Percentiles rank a stretch among this genome's conserved stretches.
phyloP scores from a whole-genome alignment of 2,888 invertebrate species.

The Philaethria dido region DNA sequence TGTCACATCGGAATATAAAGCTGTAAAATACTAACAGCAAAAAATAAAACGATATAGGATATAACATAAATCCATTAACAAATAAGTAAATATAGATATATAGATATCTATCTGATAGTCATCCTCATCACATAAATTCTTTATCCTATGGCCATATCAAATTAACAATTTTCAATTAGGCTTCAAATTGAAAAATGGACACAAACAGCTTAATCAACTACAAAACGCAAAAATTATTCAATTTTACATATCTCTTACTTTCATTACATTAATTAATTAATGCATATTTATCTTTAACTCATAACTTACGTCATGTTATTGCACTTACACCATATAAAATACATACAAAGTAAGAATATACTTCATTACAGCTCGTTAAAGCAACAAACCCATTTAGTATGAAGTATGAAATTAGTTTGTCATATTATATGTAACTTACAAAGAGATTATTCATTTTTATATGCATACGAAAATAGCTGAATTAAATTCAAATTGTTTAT shows the following conservation, averaged over 20 bases:
- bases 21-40: too few species aligned
- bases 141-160: too few species aligned
- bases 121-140: too few species aligned
- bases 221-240: background rate
- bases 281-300: background rate
- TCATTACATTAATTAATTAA: background rate
- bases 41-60: too few species aligned
- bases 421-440: conserved; percentile 7
- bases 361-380: conserved; percentile 25
- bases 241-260: background rate
- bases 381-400: conserved; percentile 13
- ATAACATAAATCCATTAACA: too few species aligned
- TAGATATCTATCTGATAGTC: too few species aligned
- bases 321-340: conserved; percentile 1
- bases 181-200: too few species aligned
- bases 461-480: conserved; percentile 19
- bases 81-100: too few species aligned
- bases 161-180: too few species aligned
- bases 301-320: conserved; percentile 14
- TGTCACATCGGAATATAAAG: too few species aligned
- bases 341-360: conserved; percentile 15
- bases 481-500: conserved; percentile 29
- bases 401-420: conserved; percentile 19
- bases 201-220: background rate
- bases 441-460: conserved; percentile 21